Conservation (phyloP, 2,797 vertebrate genomes). For the Argya squamiceps region DNA sequence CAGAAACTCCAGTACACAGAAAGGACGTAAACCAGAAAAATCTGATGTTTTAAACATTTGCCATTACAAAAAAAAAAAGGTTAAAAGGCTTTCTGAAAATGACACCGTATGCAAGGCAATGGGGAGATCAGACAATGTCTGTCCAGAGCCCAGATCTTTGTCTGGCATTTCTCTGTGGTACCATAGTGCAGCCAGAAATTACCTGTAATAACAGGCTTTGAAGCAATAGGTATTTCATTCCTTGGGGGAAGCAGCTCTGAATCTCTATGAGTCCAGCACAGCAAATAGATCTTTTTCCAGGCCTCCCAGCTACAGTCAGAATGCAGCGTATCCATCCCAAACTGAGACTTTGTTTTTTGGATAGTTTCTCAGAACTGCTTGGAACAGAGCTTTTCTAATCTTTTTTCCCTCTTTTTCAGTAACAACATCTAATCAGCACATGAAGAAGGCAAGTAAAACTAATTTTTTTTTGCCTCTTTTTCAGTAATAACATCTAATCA, state of each 20-base stretch:
- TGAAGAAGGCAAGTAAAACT: not conserved
- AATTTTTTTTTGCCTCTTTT: not conserved
- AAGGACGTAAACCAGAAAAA: not conserved
- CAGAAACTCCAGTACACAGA: not conserved
- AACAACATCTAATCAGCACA: not conserved
- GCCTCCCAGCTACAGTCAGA: not conserved
- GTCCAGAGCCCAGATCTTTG: not conserved
- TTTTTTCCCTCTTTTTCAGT: not conserved
- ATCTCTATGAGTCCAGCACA: not conserved
- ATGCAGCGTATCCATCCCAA: not conserved
- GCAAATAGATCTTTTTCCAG: not conserved
- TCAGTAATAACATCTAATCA: not conserved
- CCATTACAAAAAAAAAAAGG: not conserved
- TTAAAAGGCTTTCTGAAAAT: not conserved
- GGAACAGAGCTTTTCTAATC: not conserved
- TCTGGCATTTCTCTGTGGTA: not conserved
- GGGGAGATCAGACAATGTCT: not conserved
- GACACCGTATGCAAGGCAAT: not conserved
- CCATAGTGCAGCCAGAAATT: not conserved
- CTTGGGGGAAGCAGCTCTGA: not conserved
- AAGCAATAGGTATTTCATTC: not conserved
- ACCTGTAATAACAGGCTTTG: not conserved
- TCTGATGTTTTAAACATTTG: slow-evolving; percentile 30
- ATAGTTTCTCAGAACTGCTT: not conserved
- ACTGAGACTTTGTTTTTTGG: not conserved